A percentile compares a stretch with the other conserved stretches of the same genome.
These are phyloP conservation scores for Listronotus bonariensis DNA, from an alignment of 1,140 invertebrate genomes.

Conservation along the genomic window DNA sequence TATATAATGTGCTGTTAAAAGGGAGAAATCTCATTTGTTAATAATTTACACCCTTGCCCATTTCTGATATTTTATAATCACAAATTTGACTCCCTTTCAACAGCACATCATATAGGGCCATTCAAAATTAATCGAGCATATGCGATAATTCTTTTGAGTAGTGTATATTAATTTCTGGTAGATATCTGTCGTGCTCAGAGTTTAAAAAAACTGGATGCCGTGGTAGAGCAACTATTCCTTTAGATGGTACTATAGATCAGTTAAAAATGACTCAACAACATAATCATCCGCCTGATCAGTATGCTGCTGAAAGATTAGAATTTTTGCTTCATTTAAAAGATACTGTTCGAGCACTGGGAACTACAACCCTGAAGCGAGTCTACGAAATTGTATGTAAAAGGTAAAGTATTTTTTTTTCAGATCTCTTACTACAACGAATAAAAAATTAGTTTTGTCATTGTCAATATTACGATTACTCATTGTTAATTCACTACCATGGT, in stretches of 20 bases:
- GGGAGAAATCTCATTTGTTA: too few relatives aligned
- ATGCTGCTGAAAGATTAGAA: constrained; percentile 40
- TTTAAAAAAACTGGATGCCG: constrained; percentile 42
- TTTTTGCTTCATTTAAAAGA: constrained; percentile 42
- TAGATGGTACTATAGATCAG: constrained; percentile 33
- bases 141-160: too few relatives aligned
- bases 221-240: constrained; percentile 43
- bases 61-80: too few relatives aligned
- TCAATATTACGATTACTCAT: too few relatives aligned
- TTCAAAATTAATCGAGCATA: too few relatives aligned
- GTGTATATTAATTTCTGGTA: constrained; percentile 24
- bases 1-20: too few relatives aligned
- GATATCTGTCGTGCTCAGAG: constrained; percentile 47
- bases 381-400: constrained; percentile 46
- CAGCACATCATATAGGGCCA: too few relatives aligned
- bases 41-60: too few relatives aligned
- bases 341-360: constrained; percentile 35
- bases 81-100: too few relatives aligned
- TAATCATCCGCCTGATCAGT: constrained; percentile 47
- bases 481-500: too few relatives aligned
- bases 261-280: constrained; percentile 43
- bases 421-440: too few relatives aligned
- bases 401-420: constrained; percentile 42
- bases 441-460: too few relatives aligned
- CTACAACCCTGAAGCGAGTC: constrained; percentile 44